Base-by-base conservation (phyloP, 1,140 invertebrate species). In the Probaryconus sp. region DNA sequence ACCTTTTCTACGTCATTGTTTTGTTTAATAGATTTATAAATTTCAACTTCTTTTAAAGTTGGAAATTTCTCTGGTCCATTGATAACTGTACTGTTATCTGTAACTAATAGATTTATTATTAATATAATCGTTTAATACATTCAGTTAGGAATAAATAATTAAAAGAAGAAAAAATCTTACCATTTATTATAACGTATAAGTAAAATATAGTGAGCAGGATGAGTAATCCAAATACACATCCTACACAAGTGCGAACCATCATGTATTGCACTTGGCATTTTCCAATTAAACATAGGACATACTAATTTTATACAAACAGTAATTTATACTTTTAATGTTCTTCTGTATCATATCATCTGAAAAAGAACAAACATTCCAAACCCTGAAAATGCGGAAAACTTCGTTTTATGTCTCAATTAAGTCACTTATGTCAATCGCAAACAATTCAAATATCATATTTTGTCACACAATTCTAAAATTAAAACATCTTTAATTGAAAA, bases 171-270 rank as follows among this genome's bases (percentile, higher is more conserved):
- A 33, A 26, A 55, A 7, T 55, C 1, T 81, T 82, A 87, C 84
- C 84, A 48, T 85, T 85, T 35, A 84, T 53, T 14, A 81, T 78
- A 18, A 83, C 68, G 70, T 83, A 87, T 20, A 85, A 37, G 17
- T 83, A 87, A 61, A 86, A 80, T 5, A 83, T 40, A 17, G 79
- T 63, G 6, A 79, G 81, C 33, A 80, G 58, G 21, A 84, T 43
- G 21, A 85, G 42, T 17, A 85, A 42, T 16, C 68, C 61, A 37
- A 82, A 67, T 18, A 87, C 58, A 72, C 81, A 86, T 75, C 80
- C 79, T 82, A 85, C 42, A 81, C 83, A 86, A 78, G 79, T 72
- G 81, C 84, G 80, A 81, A 79, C 79, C 85, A 86, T 81, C 78
- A 73, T 64, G 72, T 72, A 76, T 56, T 80, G 68, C 37, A 71